Evolutionary conservation across 2,797 vertebrate genomes (phyloP).

Genomic region (Austrolebias charrua): DNA sequence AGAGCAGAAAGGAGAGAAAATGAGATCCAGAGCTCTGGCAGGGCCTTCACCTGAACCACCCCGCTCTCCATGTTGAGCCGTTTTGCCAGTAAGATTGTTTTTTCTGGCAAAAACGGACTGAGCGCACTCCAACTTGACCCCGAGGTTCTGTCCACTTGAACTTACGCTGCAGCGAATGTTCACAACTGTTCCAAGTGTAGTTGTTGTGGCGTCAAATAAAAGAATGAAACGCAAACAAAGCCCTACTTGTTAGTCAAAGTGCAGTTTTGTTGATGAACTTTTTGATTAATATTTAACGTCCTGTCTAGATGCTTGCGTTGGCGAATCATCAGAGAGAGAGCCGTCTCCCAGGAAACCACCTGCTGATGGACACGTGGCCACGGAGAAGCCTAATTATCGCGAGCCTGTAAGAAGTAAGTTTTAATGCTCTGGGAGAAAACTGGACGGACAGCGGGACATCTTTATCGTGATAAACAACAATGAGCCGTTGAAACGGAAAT

Average conservation of each 20-base stretch:
- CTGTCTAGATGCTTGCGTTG: conserved; percentile 82
- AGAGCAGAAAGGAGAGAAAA: conserved; percentile 76
- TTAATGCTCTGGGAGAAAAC: conserved; percentile 42
- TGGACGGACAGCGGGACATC: conserved; percentile 44
- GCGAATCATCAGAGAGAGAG: conserved; percentile 70
- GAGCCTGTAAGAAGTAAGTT: conserved; percentile 92
- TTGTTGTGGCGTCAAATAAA: no score
- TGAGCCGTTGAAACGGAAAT: conserved; percentile 35
- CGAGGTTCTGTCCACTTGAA: conserved; percentile 42
- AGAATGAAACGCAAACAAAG: no score
- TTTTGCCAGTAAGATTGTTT: conserved; percentile 63
- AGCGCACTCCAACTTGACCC: conserved; percentile 25
- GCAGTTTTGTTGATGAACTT: background rate
- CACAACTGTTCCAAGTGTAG: background rate
- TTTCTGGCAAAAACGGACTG: conserved; percentile 61
- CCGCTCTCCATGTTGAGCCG: conserved; percentile 58
- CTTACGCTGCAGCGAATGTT: conserved; percentile 30
- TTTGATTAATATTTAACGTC: conserved; percentile 17
- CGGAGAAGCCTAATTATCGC: conserved; percentile 75
- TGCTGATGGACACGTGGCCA: conserved; percentile 74
- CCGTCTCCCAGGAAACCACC: conserved; percentile 70
- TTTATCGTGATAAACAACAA: conserved; percentile 57
- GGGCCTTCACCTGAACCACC: conserved; percentile 69
- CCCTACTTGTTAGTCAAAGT: no score
- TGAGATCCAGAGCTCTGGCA: conserved; percentile 81